phyloP scores from a whole-genome alignment of 2,113 vertebrate species.

The Nerophis lumbriciformis region DNA sequence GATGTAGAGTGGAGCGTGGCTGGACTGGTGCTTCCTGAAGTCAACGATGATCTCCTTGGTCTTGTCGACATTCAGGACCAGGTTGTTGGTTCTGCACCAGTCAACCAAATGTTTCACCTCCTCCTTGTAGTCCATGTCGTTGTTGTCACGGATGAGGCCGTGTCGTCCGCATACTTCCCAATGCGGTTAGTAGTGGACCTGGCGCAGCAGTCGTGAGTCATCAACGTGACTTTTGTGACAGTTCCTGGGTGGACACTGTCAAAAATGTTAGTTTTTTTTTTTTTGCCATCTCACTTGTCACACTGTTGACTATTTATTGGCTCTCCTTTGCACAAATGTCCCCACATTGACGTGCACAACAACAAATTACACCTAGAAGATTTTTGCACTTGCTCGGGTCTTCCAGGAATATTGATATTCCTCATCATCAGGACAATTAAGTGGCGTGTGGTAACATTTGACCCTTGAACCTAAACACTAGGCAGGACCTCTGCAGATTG shows the following conservation, averaged over 20 bases:
- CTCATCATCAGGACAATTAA: conserved; percentile 12
- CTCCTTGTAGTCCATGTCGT: too few relatives aligned
- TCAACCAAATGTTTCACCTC: too few relatives aligned
- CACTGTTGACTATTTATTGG: conserved; percentile 9
- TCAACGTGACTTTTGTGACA: too few relatives aligned
- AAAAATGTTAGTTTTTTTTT: conserved; percentile 28
- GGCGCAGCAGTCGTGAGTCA: too few relatives aligned
- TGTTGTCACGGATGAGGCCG: too few relatives aligned
- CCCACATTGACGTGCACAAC: conserved; percentile 31
- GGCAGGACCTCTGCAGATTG: conserved; percentile 16
- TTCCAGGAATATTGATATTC: conserved; percentile 24
- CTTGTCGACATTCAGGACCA: too few relatives aligned
- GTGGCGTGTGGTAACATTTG: conserved; percentile 24
- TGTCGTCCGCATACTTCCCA: too few relatives aligned
- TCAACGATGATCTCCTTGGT: too few relatives aligned
- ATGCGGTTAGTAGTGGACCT: too few relatives aligned
- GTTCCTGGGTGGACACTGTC: conserved; percentile 25
- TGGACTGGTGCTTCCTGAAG: too few relatives aligned
- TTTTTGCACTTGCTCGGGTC: conserved; percentile 1
- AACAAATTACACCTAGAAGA: conserved; percentile 22
- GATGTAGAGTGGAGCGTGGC: too few relatives aligned
- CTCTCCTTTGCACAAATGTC: conserved; percentile 28
- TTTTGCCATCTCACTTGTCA: conserved; percentile 37
- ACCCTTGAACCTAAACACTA: conserved; percentile 25
- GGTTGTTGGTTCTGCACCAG: too few relatives aligned